phyloP scores from a whole-genome alignment of 2,113 vertebrate genomes.

The Ophiodon elongatus region DNA sequence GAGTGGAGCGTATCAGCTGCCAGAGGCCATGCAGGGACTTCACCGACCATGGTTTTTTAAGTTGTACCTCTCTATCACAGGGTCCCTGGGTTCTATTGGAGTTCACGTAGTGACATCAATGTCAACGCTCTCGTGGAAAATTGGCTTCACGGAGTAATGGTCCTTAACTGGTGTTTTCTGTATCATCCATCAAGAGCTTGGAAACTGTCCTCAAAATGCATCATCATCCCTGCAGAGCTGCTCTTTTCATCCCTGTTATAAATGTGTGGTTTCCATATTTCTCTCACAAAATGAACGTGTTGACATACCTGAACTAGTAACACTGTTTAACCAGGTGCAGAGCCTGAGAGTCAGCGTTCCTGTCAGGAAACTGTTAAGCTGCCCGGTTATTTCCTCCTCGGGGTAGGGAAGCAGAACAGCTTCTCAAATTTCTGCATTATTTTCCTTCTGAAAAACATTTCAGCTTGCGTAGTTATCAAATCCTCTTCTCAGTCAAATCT shows the following conservation, averaged over 20 bases:
- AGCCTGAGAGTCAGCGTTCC: neutral
- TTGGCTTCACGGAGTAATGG: constrained; percentile 50
- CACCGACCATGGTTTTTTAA: constrained; percentile 4
- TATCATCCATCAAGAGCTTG: constrained; percentile 47
- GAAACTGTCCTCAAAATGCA: constrained; percentile 33
- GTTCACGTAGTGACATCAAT: constrained; percentile 50
- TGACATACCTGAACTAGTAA: neutral
- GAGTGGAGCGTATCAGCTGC: constrained; percentile 32
- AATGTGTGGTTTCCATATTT: constrained; percentile 5
- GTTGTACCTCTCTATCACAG: constrained; percentile 39
- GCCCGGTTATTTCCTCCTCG: neutral
- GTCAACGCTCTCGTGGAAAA: constrained; percentile 64
- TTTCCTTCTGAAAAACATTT: too few relatives aligned
- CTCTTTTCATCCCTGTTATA: constrained; percentile 12
- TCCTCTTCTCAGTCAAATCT: neutral
- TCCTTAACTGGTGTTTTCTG: constrained; percentile 47
- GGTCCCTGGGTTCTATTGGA: constrained; percentile 43
- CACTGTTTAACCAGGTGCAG: neutral
- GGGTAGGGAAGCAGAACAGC: neutral
- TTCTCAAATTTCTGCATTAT: neutral
- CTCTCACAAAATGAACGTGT: neutral
- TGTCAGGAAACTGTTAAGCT: neutral
- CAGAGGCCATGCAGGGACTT: constrained; percentile 22
- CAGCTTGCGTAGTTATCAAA: neutral
- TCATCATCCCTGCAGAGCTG: constrained; percentile 25